These are phyloP conservation scores for Maniola jurtina DNA, from an alignment of 1,140 invertebrate genomes.

Conservation along the genomic window DNA sequence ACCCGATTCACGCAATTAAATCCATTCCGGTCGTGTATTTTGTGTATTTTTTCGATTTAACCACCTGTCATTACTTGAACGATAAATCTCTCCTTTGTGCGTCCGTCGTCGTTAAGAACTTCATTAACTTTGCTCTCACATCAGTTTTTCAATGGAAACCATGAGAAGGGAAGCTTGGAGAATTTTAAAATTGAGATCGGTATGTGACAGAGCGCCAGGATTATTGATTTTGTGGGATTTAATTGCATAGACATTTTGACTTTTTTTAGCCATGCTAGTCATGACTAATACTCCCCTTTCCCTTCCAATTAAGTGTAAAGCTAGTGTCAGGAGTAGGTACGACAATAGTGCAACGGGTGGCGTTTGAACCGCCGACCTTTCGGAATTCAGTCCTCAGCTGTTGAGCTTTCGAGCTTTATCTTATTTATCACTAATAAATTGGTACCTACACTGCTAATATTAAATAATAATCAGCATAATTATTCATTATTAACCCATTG, in stretches of 20 bases:
- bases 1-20: slow-evolving; percentile 47
- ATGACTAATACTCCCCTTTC: no score
- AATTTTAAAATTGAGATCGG: slow-evolving; percentile 53
- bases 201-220: slow-evolving; percentile 52
- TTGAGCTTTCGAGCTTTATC: no score
- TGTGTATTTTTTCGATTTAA: slow-evolving; percentile 51
- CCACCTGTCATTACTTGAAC: slow-evolving; percentile 55
- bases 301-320: no score
- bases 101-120: slow-evolving; percentile 62
- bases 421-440: neutral
- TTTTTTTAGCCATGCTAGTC: neutral
- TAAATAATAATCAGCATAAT: no score
- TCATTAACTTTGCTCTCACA: slow-evolving; percentile 58
- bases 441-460: neutral
- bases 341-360: no score
- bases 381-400: no score
- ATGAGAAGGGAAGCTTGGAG: slow-evolving; percentile 44
- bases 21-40: slow-evolving; percentile 40
- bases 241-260: neutral
- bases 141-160: slow-evolving; percentile 54
- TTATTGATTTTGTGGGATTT: slow-evolving; percentile 37
- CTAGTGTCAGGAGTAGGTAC: no score
- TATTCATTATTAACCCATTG: no score
- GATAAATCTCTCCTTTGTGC: slow-evolving; percentile 63
- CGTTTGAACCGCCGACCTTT: no score